A percentile compares a stretch with the other conserved stretches of the same genome.
Conservation (phyloP, 2,113 vertebrate genomes). For the Petroica traversi region DNA sequence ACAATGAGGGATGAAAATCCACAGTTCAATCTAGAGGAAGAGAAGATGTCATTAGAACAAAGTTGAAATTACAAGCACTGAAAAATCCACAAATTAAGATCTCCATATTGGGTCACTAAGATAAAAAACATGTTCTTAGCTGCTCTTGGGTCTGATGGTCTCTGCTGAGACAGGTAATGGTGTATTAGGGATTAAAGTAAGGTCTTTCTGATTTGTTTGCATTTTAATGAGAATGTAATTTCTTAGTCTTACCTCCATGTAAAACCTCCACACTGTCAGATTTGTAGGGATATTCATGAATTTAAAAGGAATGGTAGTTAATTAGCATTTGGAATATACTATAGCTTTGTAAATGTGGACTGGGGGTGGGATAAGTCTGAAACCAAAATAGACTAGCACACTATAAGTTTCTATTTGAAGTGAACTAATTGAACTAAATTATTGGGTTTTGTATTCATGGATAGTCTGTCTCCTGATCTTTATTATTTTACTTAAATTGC, state of each 20-base stretch:
- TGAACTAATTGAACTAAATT: constrained; percentile 58
- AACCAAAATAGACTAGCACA: background rate
- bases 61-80: background rate
- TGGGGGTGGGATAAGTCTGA: constrained; percentile 20
- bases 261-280: constrained; percentile 25
- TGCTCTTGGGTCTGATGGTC: background rate
- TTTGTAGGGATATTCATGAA: constrained; percentile 6
- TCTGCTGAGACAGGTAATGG: background rate
- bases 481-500: constrained; percentile 42
- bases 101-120: background rate
- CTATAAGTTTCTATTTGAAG: constrained; percentile 33
- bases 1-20: background rate
- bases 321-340: constrained; percentile 40
- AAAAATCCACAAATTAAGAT: background rate
- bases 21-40: background rate
- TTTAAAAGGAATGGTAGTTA: constrained; percentile 26
- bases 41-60: background rate
- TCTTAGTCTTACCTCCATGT: background rate
- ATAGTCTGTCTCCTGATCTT: constrained; percentile 25
- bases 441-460: background rate
- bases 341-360: background rate
- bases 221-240: constrained; percentile 38
- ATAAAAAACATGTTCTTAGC: background rate
- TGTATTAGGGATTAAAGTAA: constrained; percentile 17
- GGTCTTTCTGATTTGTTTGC: constrained; percentile 19